These are phyloP conservation scores for Acanthoscelides obtectus DNA, from an alignment of 2,888 invertebrate genomes.

Conservation along the genomic window DNA sequence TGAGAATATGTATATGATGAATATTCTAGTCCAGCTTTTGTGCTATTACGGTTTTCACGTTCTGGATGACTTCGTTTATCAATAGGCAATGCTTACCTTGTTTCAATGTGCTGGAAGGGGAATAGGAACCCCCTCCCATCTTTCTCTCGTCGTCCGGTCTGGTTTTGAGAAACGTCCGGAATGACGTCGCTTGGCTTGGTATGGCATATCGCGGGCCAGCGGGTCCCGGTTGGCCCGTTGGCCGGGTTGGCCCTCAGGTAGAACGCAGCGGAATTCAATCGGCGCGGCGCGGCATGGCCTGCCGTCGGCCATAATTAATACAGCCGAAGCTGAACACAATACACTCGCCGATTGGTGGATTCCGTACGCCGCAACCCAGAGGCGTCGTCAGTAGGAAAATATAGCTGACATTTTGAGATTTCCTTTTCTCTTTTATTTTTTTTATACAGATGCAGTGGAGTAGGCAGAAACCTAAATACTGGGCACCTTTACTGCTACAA, in stretches of 20 bases:
- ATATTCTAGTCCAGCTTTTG: no score
- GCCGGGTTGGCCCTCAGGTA: constrained; percentile 41
- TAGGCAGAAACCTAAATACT: no score
- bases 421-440: no score
- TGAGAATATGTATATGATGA: no score
- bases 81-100: no score
- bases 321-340: constrained; percentile 38
- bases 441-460: no score
- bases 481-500: no score
- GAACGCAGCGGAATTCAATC: constrained; percentile 44
- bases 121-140: neutral
- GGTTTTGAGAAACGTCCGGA: constrained; percentile 39
- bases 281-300: neutral
- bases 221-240: constrained; percentile 9
- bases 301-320: constrained; percentile 43
- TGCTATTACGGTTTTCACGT: no score
- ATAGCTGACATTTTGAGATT: no score
- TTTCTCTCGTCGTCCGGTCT: neutral
- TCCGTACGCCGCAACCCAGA: constrained; percentile 10
- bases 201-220: neutral
- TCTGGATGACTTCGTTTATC: no score
- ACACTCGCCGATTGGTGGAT: constrained; percentile 27
- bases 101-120: no score
- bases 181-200: constrained; percentile 33
- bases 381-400: no score